Evolutionary conservation across 2,113 vertebrate species (phyloP).

Genomic region (Lophotis ruficrista): DNA sequence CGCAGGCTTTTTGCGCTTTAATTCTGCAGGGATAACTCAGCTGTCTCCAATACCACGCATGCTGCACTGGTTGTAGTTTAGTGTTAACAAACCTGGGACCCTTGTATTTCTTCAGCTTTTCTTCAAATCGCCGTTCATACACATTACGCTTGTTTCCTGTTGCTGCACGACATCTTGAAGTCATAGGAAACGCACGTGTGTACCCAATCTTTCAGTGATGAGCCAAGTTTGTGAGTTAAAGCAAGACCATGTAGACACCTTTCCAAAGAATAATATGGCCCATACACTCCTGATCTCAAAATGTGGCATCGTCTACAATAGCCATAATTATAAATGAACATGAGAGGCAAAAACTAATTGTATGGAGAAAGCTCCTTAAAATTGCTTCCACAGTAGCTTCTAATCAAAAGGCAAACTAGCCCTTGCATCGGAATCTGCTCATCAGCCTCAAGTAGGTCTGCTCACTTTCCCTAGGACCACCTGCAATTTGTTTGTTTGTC

Average conservation of each 20-base stretch:
- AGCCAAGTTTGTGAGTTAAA: neutral
- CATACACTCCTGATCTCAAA: neutral
- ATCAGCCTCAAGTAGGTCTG: neutral
- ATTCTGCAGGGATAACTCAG: conserved; percentile 35
- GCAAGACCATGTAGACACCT: neutral
- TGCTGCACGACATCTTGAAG: conserved; percentile 1
- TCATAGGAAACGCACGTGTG: neutral
- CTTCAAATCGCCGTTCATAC: neutral
- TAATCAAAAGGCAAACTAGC: neutral
- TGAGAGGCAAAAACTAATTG: neutral
- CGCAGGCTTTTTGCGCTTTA: neutral
- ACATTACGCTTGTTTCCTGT: neutral
- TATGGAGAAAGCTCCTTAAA: neutral
- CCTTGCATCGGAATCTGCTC: neutral
- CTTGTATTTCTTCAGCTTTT: conserved; percentile 30
- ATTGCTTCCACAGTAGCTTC: neutral
- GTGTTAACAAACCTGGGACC: neutral
- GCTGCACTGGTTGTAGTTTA: neutral
- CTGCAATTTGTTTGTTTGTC: neutral
- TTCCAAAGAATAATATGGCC: neutral
- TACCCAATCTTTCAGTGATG: neutral
- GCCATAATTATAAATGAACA: neutral
- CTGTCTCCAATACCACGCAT: neutral
- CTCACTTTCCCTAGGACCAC: neutral
- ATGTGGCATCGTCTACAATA: neutral